These are phyloP conservation scores for Drosophila bipectinata DNA, from an alignment of 1,140 invertebrate species.

Conservation along the genomic window DNA sequence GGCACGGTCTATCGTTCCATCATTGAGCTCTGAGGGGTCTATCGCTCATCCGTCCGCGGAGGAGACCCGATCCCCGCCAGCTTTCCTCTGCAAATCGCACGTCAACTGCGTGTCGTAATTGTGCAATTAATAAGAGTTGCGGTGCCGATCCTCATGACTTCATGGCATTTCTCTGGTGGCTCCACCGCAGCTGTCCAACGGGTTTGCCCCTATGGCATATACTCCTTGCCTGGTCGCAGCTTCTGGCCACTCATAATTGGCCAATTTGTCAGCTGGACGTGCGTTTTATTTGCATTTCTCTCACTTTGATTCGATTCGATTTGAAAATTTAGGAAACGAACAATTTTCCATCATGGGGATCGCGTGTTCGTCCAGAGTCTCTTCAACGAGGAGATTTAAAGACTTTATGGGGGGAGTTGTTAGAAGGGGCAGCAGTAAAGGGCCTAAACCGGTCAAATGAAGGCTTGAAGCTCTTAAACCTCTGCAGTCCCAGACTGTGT, in stretches of 20 bases:
- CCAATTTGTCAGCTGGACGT: slow-evolving; percentile 80
- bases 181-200: slow-evolving; percentile 63
- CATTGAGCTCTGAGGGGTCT: slow-evolving; percentile 49
- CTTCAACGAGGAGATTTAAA: not conserved
- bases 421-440: not conserved
- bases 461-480: slow-evolving; percentile 5
- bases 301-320: slow-evolving; percentile 53
- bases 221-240: not conserved
- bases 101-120: slow-evolving; percentile 79
- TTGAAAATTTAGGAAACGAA: slow-evolving; percentile 70
- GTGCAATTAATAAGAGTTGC: slow-evolving; percentile 77
- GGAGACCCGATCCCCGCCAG: slow-evolving; percentile 4
- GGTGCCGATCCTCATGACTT: slow-evolving; percentile 26
- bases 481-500: slow-evolving; percentile 27
- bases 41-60: slow-evolving; percentile 56
- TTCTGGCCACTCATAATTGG: slow-evolving; percentile 50
- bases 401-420: not conserved
- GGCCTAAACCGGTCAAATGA: slow-evolving; percentile 21
- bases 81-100: slow-evolving; percentile 37
- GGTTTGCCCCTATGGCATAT: slow-evolving; percentile 54
- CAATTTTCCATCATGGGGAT: slow-evolving; percentile 54
- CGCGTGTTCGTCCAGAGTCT: not conserved
- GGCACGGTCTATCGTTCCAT: slow-evolving; percentile 48
- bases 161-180: slow-evolving; percentile 24
- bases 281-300: slow-evolving; percentile 77